A percentile compares a stretch with the other conserved stretches of the same genome.
These are phyloP conservation scores for Gortyna flavago DNA, from an alignment of 2,888 invertebrate species.

Conservation along the genomic window DNA sequence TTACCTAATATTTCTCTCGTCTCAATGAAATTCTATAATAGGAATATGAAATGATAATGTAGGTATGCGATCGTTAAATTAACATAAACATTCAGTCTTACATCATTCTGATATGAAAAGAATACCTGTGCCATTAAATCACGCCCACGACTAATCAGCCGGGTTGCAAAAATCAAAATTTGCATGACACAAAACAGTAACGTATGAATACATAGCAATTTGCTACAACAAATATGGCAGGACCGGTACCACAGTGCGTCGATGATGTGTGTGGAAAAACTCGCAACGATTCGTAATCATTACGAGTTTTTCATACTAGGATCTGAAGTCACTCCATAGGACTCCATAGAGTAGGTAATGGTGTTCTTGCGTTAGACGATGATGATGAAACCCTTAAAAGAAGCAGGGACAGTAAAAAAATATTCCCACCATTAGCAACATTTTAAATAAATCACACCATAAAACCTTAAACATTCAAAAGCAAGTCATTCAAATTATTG, in stretches of 20 bases:
- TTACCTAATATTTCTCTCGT: conserved; percentile 20
- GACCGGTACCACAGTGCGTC: conserved; percentile 52
- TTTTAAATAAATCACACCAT: conserved; percentile 9
- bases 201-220: conserved; percentile 57
- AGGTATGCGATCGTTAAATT: conserved; percentile 57
- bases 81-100: conserved; percentile 60
- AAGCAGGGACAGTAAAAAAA: background rate
- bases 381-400: background rate
- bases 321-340: background rate
- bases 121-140: conserved; percentile 68
- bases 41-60: conserved; percentile 41
- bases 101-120: conserved; percentile 68
- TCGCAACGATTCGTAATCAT: conserved; percentile 22
- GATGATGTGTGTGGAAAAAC: conserved; percentile 36
- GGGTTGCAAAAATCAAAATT: conserved; percentile 79
- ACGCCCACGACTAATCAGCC: conserved; percentile 72
- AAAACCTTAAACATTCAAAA: conserved; percentile 15
- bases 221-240: conserved; percentile 60
- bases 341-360: too few relatives aligned
- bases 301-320: conserved; percentile 18
- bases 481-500: conserved; percentile 28
- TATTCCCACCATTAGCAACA: conserved; percentile 24
- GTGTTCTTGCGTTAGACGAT: background rate
- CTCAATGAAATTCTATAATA: conserved; percentile 52
- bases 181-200: conserved; percentile 73